phyloP scores from a whole-genome alignment of 2,888 invertebrate species.

The Xanthorhoe designata region DNA sequence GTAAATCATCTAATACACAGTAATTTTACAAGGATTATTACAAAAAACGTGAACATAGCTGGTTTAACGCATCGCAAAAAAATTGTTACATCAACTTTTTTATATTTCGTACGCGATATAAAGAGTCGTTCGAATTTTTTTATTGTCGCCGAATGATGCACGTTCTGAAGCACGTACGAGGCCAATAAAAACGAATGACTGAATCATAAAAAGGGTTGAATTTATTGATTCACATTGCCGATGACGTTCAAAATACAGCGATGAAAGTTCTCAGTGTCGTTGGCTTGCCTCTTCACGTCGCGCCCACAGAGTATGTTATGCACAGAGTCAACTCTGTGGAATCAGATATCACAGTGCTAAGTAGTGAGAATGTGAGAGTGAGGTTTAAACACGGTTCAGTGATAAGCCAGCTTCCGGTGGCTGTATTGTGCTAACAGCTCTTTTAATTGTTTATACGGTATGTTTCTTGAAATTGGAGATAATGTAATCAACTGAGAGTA shows the following conservation, averaged over 20 bases:
- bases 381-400: slow-evolving; percentile 2
- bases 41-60: slow-evolving; percentile 37
- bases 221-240: slow-evolving; percentile 81
- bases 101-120: slow-evolving; percentile 67
- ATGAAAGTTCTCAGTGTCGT: slow-evolving; percentile 32
- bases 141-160: slow-evolving; percentile 77
- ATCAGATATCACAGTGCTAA: slow-evolving; percentile 5
- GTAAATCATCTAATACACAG: slow-evolving; percentile 31
- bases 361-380: slow-evolving; percentile 2
- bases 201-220: slow-evolving; percentile 82
- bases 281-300: slow-evolving; percentile 4
- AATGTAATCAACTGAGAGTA: background rate
- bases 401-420: slow-evolving; percentile 5
- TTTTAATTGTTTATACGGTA: slow-evolving; percentile 6
- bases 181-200: slow-evolving; percentile 79
- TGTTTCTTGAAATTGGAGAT: background rate
- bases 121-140: slow-evolving; percentile 72
- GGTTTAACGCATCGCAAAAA: slow-evolving; percentile 49
- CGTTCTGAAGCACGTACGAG: slow-evolving; percentile 72
- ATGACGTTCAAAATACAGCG: slow-evolving; percentile 51
- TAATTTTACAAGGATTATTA: slow-evolving; percentile 29
- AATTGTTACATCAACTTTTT: slow-evolving; percentile 59
- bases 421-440: slow-evolving; percentile 9
- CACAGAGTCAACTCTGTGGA: slow-evolving; percentile 2
- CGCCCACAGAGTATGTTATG: background rate